Conservation (phyloP, 1,140 invertebrate genomes). For the Agraylea sexmaculata region DNA sequence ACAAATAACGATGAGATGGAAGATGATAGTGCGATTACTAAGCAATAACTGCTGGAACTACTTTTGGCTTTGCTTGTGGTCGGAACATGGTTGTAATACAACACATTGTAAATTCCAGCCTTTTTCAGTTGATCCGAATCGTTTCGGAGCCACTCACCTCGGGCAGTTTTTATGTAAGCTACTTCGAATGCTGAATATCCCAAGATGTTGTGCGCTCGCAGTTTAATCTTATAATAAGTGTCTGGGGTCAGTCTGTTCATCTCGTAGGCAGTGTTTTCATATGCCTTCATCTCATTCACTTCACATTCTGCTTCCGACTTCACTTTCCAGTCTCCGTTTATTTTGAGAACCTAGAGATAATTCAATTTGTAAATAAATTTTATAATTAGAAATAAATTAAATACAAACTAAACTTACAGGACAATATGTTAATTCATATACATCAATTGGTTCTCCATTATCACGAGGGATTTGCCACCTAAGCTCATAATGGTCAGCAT, state of each 20-base stretch:
- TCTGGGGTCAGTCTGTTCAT: constrained; percentile 57
- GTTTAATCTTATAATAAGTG: constrained; percentile 68
- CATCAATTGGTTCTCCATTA: constrained; percentile 79
- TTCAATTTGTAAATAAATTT: neutral
- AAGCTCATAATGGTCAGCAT: constrained; percentile 64
- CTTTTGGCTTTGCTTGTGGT: neutral
- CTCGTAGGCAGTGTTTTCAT: constrained; percentile 50
- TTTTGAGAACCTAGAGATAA: constrained; percentile 39
- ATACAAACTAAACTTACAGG: constrained; percentile 44
- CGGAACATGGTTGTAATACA: constrained; percentile 24
- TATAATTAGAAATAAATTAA: constrained; percentile 5
- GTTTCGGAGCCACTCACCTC: constrained; percentile 57
- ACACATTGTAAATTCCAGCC: constrained; percentile 38
- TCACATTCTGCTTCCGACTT: constrained; percentile 45
- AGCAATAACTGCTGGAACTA: neutral
- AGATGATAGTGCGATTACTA: neutral
- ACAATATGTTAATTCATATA: constrained; percentile 70
- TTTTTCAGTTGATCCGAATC: constrained; percentile 32
- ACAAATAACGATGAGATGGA: neutral
- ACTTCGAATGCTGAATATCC: constrained; percentile 64
- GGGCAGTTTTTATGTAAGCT: constrained; percentile 67
- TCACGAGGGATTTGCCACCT: constrained; percentile 72
- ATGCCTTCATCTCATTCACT: constrained; percentile 42
- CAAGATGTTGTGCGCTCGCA: constrained; percentile 74
- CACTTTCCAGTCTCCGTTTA: constrained; percentile 48